phyloP scores from a whole-genome alignment of 1,140 invertebrate genomes.

The Drosophila bipectinata region DNA sequence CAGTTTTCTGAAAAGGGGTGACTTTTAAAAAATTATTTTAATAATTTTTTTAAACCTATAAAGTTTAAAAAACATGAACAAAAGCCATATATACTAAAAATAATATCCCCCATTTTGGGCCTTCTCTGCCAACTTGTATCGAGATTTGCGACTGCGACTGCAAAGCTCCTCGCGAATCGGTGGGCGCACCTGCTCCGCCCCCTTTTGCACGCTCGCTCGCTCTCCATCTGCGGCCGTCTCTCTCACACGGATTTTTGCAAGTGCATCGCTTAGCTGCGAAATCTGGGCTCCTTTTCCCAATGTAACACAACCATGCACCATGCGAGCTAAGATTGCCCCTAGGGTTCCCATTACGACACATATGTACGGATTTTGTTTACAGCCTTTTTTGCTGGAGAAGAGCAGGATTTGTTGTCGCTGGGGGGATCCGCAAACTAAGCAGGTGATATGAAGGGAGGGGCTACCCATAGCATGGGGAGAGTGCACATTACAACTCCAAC shows the following conservation, averaged over 20 bases:
- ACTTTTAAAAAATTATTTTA: background rate
- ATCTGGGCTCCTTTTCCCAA: conserved; percentile 83
- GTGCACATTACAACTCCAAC: conserved; percentile 27
- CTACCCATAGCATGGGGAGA: background rate
- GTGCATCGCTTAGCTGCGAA: conserved; percentile 70
- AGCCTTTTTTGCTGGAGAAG: conserved; percentile 11
- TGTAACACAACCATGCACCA: conserved; percentile 84
- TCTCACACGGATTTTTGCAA: conserved; percentile 38
- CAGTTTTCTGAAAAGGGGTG: background rate
- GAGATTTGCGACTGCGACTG: conserved; percentile 47
- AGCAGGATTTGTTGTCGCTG: conserved; percentile 22
- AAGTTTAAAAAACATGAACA: background rate
- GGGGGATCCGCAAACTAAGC: conserved; percentile 1
- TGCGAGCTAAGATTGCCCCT: conserved; percentile 75
- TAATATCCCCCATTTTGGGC: background rate
- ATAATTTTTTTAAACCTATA: background rate
- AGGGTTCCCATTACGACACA: conserved; percentile 67
- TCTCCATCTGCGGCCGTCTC: conserved; percentile 23
- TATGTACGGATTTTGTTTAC: conserved; percentile 36
- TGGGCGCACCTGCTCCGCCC: conserved; percentile 70
- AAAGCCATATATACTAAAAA: background rate
- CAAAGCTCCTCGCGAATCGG: conserved; percentile 39
- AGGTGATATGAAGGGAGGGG: background rate
- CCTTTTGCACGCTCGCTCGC: conserved; percentile 27
- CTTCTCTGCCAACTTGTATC: conserved; percentile 19